A percentile compares a stretch with the other conserved stretches of the same genome.
Evolutionary conservation across 2,888 invertebrate species (phyloP).

Genomic region (Hofmannophila pseudospretella): DNA sequence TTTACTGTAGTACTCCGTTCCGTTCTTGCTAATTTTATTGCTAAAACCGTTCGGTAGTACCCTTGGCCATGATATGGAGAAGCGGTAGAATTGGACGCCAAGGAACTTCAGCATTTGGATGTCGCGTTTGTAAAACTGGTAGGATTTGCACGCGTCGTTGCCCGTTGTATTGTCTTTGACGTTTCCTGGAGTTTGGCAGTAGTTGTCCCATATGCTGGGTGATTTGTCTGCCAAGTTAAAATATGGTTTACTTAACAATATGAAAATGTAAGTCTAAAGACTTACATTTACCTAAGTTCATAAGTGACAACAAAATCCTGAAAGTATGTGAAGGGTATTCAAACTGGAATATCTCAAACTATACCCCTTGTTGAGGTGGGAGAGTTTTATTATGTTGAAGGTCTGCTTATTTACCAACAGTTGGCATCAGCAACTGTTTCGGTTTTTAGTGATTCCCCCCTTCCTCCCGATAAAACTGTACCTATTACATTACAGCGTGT

Average conservation of each 20-base stretch:
- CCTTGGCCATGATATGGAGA: conserved; percentile 81
- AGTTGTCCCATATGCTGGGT: conserved; percentile 80
- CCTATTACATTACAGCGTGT: too few relatives aligned
- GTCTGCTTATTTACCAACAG: too few relatives aligned
- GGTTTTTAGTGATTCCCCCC: too few relatives aligned
- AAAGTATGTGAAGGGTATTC: too few relatives aligned
- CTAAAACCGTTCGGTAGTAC: conserved; percentile 78
- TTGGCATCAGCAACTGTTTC: too few relatives aligned
- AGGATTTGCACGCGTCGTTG: conserved; percentile 79
- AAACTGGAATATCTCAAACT: too few relatives aligned
- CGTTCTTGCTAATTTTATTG: conserved; percentile 74
- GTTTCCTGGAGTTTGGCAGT: conserved; percentile 63
- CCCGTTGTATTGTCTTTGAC: conserved; percentile 75
- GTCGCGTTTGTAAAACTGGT: conserved; percentile 78
- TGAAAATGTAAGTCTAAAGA: too few relatives aligned
- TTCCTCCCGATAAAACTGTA: too few relatives aligned
- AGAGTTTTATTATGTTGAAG: too few relatives aligned
- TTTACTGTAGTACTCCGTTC: conserved; percentile 80
- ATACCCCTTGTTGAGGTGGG: too few relatives aligned
- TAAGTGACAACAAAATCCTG: too few relatives aligned
- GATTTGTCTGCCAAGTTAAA: conserved; percentile 61
- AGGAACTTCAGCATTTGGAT: conserved; percentile 60
- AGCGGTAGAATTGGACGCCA: conserved; percentile 72
- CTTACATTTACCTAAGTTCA: too few relatives aligned
- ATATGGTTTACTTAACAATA: neutral